Percentiles rank a stretch among this genome's conserved stretches.
Evolutionary conservation across 2,113 vertebrate genomes (phyloP).

Genomic region (Manacus vitellinus): DNA sequence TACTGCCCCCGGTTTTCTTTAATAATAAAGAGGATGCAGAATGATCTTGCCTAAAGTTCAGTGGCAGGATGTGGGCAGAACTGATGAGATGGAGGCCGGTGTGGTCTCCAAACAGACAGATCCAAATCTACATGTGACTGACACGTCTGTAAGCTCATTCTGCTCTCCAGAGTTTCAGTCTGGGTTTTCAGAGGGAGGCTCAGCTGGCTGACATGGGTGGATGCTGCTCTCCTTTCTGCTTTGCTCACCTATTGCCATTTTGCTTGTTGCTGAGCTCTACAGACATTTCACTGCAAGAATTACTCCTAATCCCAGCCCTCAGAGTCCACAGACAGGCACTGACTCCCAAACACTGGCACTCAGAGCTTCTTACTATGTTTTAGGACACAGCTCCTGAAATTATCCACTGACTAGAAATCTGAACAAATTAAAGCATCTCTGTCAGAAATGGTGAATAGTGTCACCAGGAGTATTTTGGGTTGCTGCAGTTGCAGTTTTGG

Average conservation of each 20-base stretch:
- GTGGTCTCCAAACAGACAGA: not conserved
- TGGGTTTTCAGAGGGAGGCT: not conserved
- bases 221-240: not conserved
- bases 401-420: not conserved
- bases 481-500: conserved; percentile 56
- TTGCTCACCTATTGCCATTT: not conserved
- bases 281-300: not conserved
- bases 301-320: not conserved
- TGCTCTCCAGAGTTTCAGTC: not conserved
- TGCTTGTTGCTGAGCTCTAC: not conserved
- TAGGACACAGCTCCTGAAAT: not conserved
- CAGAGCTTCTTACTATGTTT: not conserved
- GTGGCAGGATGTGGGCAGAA: conserved; percentile 25
- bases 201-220: not conserved
- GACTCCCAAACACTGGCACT: not conserved
- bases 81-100: not conserved
- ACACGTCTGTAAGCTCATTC: not conserved
- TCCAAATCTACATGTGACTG: not conserved
- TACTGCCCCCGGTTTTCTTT: not conserved
- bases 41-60: conserved; percentile 23
- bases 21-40: conserved; percentile 14
- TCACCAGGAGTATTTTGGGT: conserved; percentile 33
- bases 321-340: not conserved
- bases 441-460: not conserved
- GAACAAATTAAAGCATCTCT: conserved; percentile 1